phyloP scores from a whole-genome alignment of 2,888 invertebrate species.

The Lycophotia porphyrea region DNA sequence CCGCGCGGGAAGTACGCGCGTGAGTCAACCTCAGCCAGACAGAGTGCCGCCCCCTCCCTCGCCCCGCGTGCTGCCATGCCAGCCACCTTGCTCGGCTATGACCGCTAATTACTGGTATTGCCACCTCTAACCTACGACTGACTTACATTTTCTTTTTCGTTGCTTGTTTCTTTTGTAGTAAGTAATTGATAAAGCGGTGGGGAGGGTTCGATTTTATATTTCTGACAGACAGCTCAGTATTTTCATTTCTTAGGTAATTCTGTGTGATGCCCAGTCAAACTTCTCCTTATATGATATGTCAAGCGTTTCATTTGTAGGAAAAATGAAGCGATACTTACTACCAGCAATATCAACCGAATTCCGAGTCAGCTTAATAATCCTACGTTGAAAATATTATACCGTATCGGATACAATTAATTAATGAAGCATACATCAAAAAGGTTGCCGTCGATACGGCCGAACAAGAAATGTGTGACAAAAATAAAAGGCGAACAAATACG shows the following conservation, averaged over 20 bases:
- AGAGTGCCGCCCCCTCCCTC: constrained; percentile 71
- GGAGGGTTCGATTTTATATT: not conserved
- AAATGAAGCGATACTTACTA: not conserved
- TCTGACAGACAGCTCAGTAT: not conserved
- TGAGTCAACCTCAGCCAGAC: constrained; percentile 78
- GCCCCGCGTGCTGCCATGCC: constrained; percentile 9
- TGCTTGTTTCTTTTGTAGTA: constrained; percentile 32
- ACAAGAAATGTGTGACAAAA: constrained; percentile 83
- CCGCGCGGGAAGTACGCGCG: constrained; percentile 70
- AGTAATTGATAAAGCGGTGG: constrained; percentile 20
- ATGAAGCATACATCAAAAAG: constrained; percentile 84
- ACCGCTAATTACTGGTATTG: constrained; percentile 60
- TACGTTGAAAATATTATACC: constrained; percentile 54
- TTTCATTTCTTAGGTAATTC: not conserved
- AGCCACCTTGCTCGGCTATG: constrained; percentile 37
- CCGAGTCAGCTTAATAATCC: constrained; percentile 40
- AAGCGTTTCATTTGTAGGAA: not conserved
- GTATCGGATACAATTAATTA: constrained; percentile 75
- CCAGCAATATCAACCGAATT: constrained; percentile 26
- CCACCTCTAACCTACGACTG: constrained; percentile 44
- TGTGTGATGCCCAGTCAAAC: not conserved
- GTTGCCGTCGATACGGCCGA: constrained; percentile 82
- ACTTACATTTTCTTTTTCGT: constrained; percentile 45
- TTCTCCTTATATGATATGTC: not conserved
- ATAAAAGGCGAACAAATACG: constrained; percentile 83